Evolutionary conservation across 2,797 vertebrate species (phyloP), one percentile per base, ranked within the genome.

Genomic region (Notolabrus celidotus): DNA sequence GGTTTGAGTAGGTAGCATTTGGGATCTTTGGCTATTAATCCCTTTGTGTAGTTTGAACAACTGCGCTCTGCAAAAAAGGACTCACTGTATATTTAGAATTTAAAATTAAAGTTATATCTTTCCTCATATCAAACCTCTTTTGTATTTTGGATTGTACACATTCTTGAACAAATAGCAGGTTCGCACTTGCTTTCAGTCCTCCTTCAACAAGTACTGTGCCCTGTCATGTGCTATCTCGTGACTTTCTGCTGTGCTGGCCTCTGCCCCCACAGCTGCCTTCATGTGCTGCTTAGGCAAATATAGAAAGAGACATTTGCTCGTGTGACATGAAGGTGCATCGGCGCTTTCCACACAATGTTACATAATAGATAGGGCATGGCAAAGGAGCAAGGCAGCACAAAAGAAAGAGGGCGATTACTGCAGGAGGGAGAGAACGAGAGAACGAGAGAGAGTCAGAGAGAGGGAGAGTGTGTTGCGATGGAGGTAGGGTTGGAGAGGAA

Each of bases 291-390:
- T 33, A 54, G 57, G 70, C 76, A 74, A 81, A 86, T 74, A 76
- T 43, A 74, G 68, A 80, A 56, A 75, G 56, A 78, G 61, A 71
- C 69, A 23, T 72, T 46, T 16, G 47, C 77, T 75, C 12, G 58
- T 82, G 76, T 67, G 74, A 86, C 83, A 86, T 47, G 77, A 77
- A 82, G 77, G 77, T 75, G 67, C 52, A 36, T 49, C 57, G 17
- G 9, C 66, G 56, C 71, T 79, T 60, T 78, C 60, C 49, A 63
- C 73, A 74, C 60, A 65, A 57, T n/a, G 39, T 87, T 86, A 79
- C 83, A 89, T 87, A 87, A 90, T 65, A 80, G 65, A 86, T 65
- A 39, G 73, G 80, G 46, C 43, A 23, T 31, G 61, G 80, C 77
- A 69, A 67, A 69, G 74, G 34, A 52, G 56, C 73, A 41, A 74